Evolutionary conservation across 2,888 invertebrate species (phyloP), one percentile per base, ranked within the genome.

Genomic region (Erpobdella octoculata): DNA sequence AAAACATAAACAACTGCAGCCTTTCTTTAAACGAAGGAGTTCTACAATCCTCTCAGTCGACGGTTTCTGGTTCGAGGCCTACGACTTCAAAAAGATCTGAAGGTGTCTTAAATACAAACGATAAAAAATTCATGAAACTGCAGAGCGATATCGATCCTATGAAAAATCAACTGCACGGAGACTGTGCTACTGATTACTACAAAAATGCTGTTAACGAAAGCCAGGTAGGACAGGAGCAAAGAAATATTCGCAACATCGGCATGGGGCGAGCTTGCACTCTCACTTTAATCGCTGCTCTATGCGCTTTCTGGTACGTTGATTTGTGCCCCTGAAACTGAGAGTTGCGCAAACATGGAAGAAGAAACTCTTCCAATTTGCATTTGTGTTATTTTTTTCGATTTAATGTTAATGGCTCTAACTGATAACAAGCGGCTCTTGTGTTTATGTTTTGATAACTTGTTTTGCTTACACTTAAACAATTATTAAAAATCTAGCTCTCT

Each of bases 1-100:
- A 9, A 15, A 53, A 53, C 53, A 53, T 25, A 53, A 53, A 53
- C 53, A 53, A 53, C 18, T 53, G 53, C n/a, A 53, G 53, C 53
- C 53, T 53, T 53, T 28, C 53, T 5, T 28, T 28, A 28, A 53
- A 15, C 53, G n/a, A 18, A 25, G 53, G 28, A 53, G 28, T 53
- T 8, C n/a, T n/a, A n/a, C 53, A 21, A 6, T 53, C 53, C 1
- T 25, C 21, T 28, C 53, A 18, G 8, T 53, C n/a, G 21, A 53
- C 21, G 21, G 21, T 8, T 15, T 9, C 48, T 3, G 18, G 21
- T n/a, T n/a, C n/a, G n/a, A n/a, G n/a, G n/a, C 53, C 21, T 25
- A 6, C 1, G 15, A 53, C 18, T 15, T 12, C 53, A 3, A 53
- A 53, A 53, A 53, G n/a, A 21, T 53, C 21, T 21, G n/a, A n/a